These are phyloP conservation scores for Mormyrus lacerda DNA, from an alignment of 2,113 vertebrate species.

Conservation along the genomic window DNA sequence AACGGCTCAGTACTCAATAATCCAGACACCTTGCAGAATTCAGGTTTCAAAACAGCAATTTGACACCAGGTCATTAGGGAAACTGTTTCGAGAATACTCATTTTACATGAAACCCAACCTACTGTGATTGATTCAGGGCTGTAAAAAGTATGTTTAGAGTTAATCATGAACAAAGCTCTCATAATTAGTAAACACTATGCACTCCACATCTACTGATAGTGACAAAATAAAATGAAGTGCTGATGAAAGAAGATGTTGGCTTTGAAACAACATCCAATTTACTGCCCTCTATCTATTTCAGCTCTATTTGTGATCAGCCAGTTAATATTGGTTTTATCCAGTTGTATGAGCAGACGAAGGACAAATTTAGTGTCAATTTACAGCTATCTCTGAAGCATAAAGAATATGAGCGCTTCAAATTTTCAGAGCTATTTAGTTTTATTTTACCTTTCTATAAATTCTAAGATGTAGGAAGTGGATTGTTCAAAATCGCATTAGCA, in stretches of 20 bases:
- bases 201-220: slow-evolving; percentile 11
- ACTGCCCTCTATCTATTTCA: slow-evolving; percentile 6
- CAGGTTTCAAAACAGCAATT: background rate
- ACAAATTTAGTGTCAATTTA: slow-evolving; percentile 9
- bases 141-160: slow-evolving; percentile 5
- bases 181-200: background rate
- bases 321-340: slow-evolving; percentile 11
- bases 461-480: slow-evolving; percentile 12
- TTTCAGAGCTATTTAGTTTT: slow-evolving; percentile 13
- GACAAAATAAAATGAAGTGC: background rate
- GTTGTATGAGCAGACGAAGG: slow-evolving; percentile 7
- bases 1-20: background rate
- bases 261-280: slow-evolving; percentile 18
- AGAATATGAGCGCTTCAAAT: background rate
- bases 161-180: slow-evolving; percentile 16
- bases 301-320: slow-evolving; percentile 14
- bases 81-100: background rate
- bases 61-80: background rate
- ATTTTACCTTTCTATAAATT: slow-evolving; percentile 11
- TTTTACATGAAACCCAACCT: background rate
- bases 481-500: slow-evolving; percentile 8
- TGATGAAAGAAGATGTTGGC: slow-evolving; percentile 7
- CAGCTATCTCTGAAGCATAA: slow-evolving; percentile 16
- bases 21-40: background rate
- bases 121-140: background rate